Conservation (phyloP, 2,888 invertebrate species). For the Eledona agricola region DNA sequence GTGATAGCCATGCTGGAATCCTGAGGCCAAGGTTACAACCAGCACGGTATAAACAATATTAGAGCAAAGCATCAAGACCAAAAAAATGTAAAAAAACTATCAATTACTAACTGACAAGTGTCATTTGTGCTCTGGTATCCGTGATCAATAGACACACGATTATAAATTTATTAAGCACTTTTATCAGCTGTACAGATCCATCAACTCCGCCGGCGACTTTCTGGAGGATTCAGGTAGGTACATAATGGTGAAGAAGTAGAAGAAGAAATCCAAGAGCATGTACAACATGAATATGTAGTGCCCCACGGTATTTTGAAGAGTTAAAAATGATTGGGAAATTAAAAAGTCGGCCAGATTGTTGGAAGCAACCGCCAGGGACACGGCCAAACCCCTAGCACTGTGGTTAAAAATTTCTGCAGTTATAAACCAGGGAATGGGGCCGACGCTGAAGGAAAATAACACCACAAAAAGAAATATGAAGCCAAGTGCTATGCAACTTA, state of each 20-base stretch:
- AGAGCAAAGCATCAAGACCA: no score
- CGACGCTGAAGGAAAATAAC: not conserved
- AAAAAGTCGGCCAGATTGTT: conserved; percentile 4
- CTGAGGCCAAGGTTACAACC: not conserved
- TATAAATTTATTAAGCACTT: not conserved
- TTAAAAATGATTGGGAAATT: conserved; percentile 1
- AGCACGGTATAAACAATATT: not conserved
- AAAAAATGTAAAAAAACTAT: no score
- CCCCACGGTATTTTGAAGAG: not conserved
- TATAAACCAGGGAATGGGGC: conserved; percentile 12
- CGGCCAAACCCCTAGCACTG: not conserved
- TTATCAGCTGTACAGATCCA: conserved; percentile 1
- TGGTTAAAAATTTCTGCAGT: conserved; percentile 4
- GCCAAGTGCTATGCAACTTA: no score
- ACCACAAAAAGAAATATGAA: not conserved
- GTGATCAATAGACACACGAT: no score
- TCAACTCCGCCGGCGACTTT: not conserved
- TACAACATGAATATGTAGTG: not conserved
- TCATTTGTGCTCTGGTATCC: no score
- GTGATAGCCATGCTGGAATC: conserved; percentile 1
- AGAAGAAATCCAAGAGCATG: conserved; percentile 3
- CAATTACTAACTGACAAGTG: conserved; percentile 2
- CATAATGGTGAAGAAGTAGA: not conserved
- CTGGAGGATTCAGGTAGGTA: conserved; percentile 2
- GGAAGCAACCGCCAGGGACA: not conserved